Evolutionary conservation across 2,113 vertebrate species (phyloP).

Genomic region (Mastomys coucha): DNA sequence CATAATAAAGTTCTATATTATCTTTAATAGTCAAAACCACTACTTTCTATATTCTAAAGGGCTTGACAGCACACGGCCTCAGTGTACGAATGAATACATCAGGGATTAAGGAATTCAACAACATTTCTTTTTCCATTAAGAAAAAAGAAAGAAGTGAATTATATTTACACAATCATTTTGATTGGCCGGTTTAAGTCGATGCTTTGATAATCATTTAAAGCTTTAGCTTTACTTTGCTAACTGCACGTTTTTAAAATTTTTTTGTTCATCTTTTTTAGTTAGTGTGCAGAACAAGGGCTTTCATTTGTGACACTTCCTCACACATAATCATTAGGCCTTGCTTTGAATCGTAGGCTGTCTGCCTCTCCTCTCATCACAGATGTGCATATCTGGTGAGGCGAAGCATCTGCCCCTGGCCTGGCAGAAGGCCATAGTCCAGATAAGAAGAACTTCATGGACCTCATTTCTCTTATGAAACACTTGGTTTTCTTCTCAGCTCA

Average conservation of each 20-base stretch:
- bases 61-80: neutral
- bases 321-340: neutral
- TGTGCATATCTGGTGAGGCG: neutral
- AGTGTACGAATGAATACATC: conserved; percentile 23
- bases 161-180: conserved; percentile 13
- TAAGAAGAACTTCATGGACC: neutral
- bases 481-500: conserved; percentile 40
- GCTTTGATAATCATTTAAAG: conserved; percentile 43
- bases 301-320: neutral
- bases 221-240: neutral
- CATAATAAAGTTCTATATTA: neutral
- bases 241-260: neutral
- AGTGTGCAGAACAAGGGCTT: neutral
- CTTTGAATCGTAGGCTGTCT: neutral
- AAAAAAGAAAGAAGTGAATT: conserved; percentile 37
- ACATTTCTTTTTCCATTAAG: conserved; percentile 2
- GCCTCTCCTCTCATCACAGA: neutral
- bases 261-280: neutral
- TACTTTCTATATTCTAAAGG: neutral
- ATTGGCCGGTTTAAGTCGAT: neutral
- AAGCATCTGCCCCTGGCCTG: neutral
- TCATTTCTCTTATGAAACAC: neutral
- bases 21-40: neutral
- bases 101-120: neutral
- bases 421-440: neutral